These are phyloP conservation scores for Psammodynastes pulverulentus DNA, from an alignment of 2,113 vertebrate genomes.

Conservation along the genomic window DNA sequence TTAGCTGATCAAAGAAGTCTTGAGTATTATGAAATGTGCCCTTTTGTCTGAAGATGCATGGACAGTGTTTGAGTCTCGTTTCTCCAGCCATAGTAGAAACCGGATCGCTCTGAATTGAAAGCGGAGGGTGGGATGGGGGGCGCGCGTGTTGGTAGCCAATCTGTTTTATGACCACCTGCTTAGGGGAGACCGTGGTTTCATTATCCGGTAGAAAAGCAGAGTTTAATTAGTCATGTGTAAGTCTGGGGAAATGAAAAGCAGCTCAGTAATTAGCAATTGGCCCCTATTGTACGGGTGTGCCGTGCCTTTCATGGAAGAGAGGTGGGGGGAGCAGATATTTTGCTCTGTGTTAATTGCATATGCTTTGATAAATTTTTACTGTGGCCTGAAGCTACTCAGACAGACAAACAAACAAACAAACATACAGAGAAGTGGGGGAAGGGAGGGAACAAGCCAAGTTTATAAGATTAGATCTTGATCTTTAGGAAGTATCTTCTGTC, in stretches of 20 bases:
- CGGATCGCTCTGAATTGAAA: background rate
- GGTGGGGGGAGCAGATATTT: background rate
- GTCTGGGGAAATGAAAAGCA: slow-evolving; percentile 22
- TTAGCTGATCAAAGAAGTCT: slow-evolving; percentile 26
- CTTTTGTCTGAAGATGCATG: slow-evolving; percentile 10
- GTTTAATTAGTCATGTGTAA: slow-evolving; percentile 55
- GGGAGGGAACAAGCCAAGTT: background rate
- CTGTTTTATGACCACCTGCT: background rate
- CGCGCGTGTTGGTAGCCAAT: background rate
- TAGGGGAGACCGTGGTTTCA: slow-evolving; percentile 23
- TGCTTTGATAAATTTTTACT: background rate
- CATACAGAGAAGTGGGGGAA: background rate
- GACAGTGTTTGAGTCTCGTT: background rate
- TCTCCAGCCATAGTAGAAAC: slow-evolving; percentile 36
- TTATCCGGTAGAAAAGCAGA: slow-evolving; percentile 32
- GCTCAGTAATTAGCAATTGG: slow-evolving; percentile 50
- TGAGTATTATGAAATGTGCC: slow-evolving; percentile 54
- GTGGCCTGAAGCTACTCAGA: background rate
- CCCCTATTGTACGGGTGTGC: slow-evolving; percentile 28
- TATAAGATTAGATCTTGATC: background rate
- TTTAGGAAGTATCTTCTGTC: background rate
- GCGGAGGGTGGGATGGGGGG: background rate
- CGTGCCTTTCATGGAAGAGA: slow-evolving; percentile 18
- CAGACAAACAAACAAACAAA: background rate
- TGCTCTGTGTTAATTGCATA: background rate